Percentiles rank a stretch among this genome's conserved stretches.
phyloP scores from a whole-genome alignment of 2,888 invertebrate species.

The Pterobdella sp. region DNA sequence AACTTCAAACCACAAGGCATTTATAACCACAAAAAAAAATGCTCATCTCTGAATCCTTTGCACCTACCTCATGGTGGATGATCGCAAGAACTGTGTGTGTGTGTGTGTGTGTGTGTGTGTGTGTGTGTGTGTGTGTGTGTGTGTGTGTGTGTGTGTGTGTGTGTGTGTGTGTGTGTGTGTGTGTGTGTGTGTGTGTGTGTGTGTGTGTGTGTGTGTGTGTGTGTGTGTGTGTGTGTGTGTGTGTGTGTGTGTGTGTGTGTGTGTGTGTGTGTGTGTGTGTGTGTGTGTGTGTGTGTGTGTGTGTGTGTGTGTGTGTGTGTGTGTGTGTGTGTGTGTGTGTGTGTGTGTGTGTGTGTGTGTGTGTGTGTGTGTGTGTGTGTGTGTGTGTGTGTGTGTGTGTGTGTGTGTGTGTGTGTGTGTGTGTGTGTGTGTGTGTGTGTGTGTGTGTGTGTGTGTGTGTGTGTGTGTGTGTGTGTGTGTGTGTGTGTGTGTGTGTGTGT shows the following conservation, averaged over 20 bases:
- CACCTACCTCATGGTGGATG: too few species aligned
- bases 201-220: conserved; percentile 14
- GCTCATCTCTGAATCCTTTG: too few species aligned
- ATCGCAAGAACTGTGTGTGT: too few species aligned
- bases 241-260: neutral
- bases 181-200: conserved; percentile 13
- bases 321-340: conserved; percentile 8
- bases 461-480: conserved; percentile 22
- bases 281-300: conserved; percentile 16
- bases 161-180: conserved; percentile 12
- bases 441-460: conserved; percentile 14
- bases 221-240: conserved; percentile 9
- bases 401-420: conserved; percentile 15
- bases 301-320: conserved; percentile 12
- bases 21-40: too few species aligned
- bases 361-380: conserved; percentile 4
- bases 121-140: conserved; percentile 8
- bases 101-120: conserved; percentile 10
- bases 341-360: neutral
- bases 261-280: conserved; percentile 22
- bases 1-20: too few species aligned
- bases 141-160: conserved; percentile 3
- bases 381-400: conserved; percentile 20
- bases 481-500: conserved; percentile 22
- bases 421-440: conserved; percentile 15